Evolutionary conservation across 2,888 invertebrate genomes (phyloP).

Genomic region (Dromius quadrimaculatus): DNA sequence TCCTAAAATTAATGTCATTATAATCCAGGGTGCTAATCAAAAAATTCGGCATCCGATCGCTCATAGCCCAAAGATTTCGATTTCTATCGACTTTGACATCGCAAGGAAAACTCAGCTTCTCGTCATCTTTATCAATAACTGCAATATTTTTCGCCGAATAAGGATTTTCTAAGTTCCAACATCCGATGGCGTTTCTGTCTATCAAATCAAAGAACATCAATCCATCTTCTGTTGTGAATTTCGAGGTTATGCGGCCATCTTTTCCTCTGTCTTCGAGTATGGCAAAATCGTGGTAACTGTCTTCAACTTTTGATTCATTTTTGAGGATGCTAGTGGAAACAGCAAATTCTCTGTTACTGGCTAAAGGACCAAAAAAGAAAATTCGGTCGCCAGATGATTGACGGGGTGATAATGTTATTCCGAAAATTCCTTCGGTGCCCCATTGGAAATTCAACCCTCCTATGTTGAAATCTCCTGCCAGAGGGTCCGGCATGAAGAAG

Average conservation of each 20-base stretch:
- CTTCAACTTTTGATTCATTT: slow-evolving; percentile 75
- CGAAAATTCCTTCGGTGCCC: slow-evolving; percentile 86
- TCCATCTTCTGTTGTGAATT: slow-evolving; percentile 81
- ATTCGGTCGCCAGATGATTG: slow-evolving; percentile 77
- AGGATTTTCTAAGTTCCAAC: slow-evolving; percentile 80
- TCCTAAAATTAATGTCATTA: slow-evolving; percentile 82
- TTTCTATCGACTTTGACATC: slow-evolving; percentile 82
- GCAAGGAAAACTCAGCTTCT: slow-evolving; percentile 81
- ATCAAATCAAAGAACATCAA: slow-evolving; percentile 82
- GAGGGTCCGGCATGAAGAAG: slow-evolving; percentile 85
- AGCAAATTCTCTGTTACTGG: slow-evolving; percentile 82
- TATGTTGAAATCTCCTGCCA: slow-evolving; percentile 82
- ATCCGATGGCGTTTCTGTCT: slow-evolving; percentile 85
- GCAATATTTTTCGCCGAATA: slow-evolving; percentile 76
- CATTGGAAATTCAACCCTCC: slow-evolving; percentile 88
- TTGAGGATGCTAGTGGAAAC: slow-evolving; percentile 81
- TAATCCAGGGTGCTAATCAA: slow-evolving; percentile 76
- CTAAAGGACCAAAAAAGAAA: slow-evolving; percentile 83
- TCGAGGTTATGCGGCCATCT: slow-evolving; percentile 78
- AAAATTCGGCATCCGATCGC: slow-evolving; percentile 86
- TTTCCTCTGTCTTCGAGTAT: slow-evolving; percentile 76
- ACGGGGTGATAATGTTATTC: slow-evolving; percentile 78
- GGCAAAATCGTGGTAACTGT: slow-evolving; percentile 80
- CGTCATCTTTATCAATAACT: slow-evolving; percentile 81
- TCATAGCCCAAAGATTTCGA: slow-evolving; percentile 83